Base-by-base conservation (phyloP, 1,140 invertebrate species). In the Temnothorax nylanderi region DNA sequence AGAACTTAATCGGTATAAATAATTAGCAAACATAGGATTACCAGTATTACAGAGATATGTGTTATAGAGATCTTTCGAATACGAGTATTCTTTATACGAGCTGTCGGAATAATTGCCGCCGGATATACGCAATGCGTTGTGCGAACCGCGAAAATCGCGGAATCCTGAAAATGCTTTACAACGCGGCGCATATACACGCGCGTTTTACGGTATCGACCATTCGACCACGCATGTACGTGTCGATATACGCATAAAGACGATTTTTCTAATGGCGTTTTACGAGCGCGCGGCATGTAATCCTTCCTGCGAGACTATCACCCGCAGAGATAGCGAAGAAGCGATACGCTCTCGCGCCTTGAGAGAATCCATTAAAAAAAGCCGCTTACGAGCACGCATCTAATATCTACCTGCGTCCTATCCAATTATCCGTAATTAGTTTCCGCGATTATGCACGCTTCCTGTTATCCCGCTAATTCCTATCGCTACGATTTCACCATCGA, bases 361-460 rank as follows among this genome's bases (percentile, higher is more conserved):
- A 69, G 26, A 71, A 13, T 26, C 21, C 64, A 56, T 5, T 11
- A 78, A 69, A 71, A 58, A 82, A 67, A 49, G 65, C 54, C 26
- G 62, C 62, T 87, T 74, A 51, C 65, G 47, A 77, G 41, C 58
- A 56, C 51, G 67, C 26, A 74, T 67, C 26, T 26, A 56, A 80
- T 32, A 62, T 72, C 49, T 72, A 44, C 13, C 44, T 41, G n/a
- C 26, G 47, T 81, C 65, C 32, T n/a, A 41, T 69, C 16, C 75
- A 65, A 81, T 64, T 56, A 56, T 32, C 54, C 71, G 60, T 87
- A 88, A 88, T 87, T 87, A 87, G 54, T 81, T 62, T 81, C 16
- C 21, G 51, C 16, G 44, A 87, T 87, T 72, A 18, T 65, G 8
- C 77, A 72, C 69, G 77, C 85, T 82, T 72, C 78, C 16, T 71